Base-by-base conservation (phyloP, 1,140 invertebrate genomes). In the Drosophila ananassae region DNA sequence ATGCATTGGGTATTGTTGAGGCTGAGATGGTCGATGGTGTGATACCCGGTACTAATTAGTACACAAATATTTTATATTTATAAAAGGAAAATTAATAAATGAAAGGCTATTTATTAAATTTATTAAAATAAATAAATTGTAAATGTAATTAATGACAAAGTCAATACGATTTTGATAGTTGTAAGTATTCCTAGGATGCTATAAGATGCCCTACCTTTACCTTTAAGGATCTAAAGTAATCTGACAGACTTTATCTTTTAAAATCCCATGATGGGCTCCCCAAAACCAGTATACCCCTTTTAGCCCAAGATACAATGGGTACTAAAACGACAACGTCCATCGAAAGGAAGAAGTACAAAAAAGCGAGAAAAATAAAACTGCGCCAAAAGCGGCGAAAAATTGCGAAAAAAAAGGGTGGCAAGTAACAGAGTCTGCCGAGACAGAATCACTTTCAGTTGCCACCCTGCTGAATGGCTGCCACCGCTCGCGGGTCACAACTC, bases 351-450 rank as follows among this genome's bases (percentile, higher is more conserved):
- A 59, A 55, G 22, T 25, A 68, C 37, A 73, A 67, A 48, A 72
- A 73, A 67, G 46, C 51, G 39, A 22, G 50, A 56, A 44, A 63
- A 64, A 81, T 79, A 79, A 80, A 85, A 77, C 74, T 79, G 71
- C 66, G 66, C 67, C 77, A 76, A 79, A 84, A 80, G 77, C 75
- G 61, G 60, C 59, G 48, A 67, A 83, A 80, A 67, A 66, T 54
- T 53, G 72, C 41, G 52, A 81, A 66, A 62, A 73, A 67, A 82
- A 87, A 81, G 82, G 78, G 79, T 87, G 83, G 78, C 83, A 73
- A 77, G 61, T 55, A 74, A 76, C 48, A 75, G 61, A 71, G 78
- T 63, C 63, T 68, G 62, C 51, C 51, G 52, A 76, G 71, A 61
- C 75, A 71, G 62, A 76, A 72, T 68, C 64, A 81, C 74, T 77